Conservation (phyloP, 1,140 invertebrate species). For the Vanessa atalanta region DNA sequence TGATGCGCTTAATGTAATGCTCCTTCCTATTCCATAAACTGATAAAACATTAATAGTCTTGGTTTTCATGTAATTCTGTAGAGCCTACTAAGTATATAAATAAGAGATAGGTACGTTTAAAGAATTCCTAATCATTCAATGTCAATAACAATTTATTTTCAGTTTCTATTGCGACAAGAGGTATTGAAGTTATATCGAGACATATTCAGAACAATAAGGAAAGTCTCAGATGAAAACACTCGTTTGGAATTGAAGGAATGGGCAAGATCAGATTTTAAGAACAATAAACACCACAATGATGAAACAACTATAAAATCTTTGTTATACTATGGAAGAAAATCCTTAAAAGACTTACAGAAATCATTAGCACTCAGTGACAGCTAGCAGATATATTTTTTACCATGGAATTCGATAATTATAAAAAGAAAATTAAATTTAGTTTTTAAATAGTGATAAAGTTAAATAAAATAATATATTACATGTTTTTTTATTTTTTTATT, state of each 20-base stretch:
- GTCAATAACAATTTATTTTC: constrained; percentile 36
- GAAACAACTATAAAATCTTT: constrained; percentile 86
- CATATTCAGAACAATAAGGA: constrained; percentile 84
- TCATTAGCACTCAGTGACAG: constrained; percentile 82
- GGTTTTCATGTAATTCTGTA: too few species aligned
- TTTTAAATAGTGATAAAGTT: not conserved
- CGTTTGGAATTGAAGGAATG: constrained; percentile 85
- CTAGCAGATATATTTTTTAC: constrained; percentile 19
- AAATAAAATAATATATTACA: not conserved
- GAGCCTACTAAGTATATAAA: too few species aligned
- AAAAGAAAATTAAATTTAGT: not conserved
- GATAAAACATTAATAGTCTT: too few species aligned
- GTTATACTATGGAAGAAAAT: constrained; percentile 85
- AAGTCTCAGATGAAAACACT: constrained; percentile 84
- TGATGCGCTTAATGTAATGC: not conserved
- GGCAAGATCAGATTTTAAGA: constrained; percentile 86
- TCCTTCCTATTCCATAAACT: too few species aligned
- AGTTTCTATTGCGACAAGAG: constrained; percentile 89
- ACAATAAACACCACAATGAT: constrained; percentile 85
- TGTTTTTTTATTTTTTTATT: not conserved
- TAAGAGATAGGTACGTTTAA: not conserved
- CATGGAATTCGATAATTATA: not conserved
- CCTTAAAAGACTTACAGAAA: constrained; percentile 84
- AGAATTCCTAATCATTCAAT: constrained; percentile 8
- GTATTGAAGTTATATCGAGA: constrained; percentile 88